phyloP scores from a whole-genome alignment of 2,888 invertebrate genomes.

The Pterobdella sp. region DNA sequence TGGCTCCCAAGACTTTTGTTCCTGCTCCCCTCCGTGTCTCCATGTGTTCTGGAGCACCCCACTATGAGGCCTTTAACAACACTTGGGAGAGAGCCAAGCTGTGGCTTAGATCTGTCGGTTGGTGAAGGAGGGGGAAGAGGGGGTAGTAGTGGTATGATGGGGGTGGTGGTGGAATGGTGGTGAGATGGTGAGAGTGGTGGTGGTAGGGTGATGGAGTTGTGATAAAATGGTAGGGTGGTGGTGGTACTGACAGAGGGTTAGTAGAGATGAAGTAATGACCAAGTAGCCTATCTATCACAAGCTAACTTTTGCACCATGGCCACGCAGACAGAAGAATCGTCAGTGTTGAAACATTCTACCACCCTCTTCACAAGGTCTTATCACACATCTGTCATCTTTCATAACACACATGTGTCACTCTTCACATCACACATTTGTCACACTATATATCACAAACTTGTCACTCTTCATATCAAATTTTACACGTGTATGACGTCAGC shows the following conservation, averaged over 20 bases:
- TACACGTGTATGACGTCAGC: background rate
- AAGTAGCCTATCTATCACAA: background rate
- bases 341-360: conserved; percentile 38
- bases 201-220: background rate
- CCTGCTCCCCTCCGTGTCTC: conserved; percentile 39
- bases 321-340: conserved; percentile 37
- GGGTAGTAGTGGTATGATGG: background rate
- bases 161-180: too few species aligned
- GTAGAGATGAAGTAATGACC: background rate
- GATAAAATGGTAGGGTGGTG: background rate
- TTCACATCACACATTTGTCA: background rate
- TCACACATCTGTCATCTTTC: conserved; percentile 1
- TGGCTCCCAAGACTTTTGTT: conserved; percentile 39
- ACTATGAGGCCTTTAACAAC: conserved; percentile 36
- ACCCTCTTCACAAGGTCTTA: conserved; percentile 33
- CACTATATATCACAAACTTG: background rate
- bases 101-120: conserved; percentile 39
- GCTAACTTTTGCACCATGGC: background rate
- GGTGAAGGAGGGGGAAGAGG: conserved; percentile 23
- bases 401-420: background rate
- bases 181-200: background rate
- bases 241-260: background rate
- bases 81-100: conserved; percentile 39
- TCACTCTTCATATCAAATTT: background rate
- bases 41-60: conserved; percentile 39